phyloP scores from a whole-genome alignment of 2,113 vertebrate species.

The Mobula birostris region DNA sequence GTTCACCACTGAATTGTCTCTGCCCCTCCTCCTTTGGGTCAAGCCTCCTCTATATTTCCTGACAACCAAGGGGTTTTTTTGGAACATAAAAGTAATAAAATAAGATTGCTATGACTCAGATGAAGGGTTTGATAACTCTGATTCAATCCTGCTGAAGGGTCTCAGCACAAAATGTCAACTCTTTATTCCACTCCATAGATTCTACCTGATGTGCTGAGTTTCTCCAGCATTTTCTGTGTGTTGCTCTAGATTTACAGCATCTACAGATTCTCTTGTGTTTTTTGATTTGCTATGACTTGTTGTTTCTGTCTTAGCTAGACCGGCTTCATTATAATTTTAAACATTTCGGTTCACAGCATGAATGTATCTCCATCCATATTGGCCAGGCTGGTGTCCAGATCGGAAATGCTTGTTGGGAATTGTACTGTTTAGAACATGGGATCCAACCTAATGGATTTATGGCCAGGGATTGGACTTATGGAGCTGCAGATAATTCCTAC shows the following conservation, averaged over 20 bases:
- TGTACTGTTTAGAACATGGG: slow-evolving; percentile 39
- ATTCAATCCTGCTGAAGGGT: too few species aligned
- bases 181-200: too few species aligned
- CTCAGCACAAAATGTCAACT: too few species aligned
- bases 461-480: slow-evolving; percentile 43
- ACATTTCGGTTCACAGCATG: slow-evolving; percentile 11
- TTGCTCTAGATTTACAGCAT: too few species aligned
- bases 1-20: too few species aligned
- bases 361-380: slow-evolving; percentile 39
- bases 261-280: too few species aligned
- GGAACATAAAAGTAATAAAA: neutral
- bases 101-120: neutral
- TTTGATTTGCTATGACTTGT: neutral
- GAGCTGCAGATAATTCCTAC: slow-evolving; percentile 51
- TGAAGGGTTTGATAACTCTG: too few species aligned
- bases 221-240: too few species aligned
- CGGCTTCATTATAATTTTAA: neutral
- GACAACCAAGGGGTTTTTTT: too few species aligned
- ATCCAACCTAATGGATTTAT: slow-evolving; percentile 42
- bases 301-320: neutral
- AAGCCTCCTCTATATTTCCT: too few species aligned
- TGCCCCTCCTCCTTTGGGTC: too few species aligned
- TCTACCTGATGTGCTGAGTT: too few species aligned
- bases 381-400: slow-evolving; percentile 40
- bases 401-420: slow-evolving; percentile 39